Evolutionary conservation across 1,140 invertebrate genomes (phyloP).

Genomic region (Drosophila obscura): DNA sequence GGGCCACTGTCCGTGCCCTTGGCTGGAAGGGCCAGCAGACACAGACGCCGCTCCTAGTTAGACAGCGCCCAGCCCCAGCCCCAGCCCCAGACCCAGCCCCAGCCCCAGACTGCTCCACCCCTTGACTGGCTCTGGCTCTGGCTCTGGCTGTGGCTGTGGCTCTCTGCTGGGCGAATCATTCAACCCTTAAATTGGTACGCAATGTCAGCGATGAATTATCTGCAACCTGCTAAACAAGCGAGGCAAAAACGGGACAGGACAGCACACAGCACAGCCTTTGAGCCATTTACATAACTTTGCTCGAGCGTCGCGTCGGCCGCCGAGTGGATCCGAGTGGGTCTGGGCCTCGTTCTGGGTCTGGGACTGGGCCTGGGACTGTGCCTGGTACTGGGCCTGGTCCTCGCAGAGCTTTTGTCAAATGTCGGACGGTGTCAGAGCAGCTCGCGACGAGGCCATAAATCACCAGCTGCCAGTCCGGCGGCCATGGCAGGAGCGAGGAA

Average conservation of each 20-base stretch:
- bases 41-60: slow-evolving; percentile 58
- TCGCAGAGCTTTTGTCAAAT: slow-evolving; percentile 75
- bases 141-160: slow-evolving; percentile 11
- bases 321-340: slow-evolving; percentile 7
- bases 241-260: slow-evolving; percentile 30
- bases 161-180: slow-evolving; percentile 67
- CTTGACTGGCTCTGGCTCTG: slow-evolving; percentile 3
- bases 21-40: slow-evolving; percentile 68
- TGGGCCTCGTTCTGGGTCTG: background rate
- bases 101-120: slow-evolving; percentile 13
- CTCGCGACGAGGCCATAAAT: slow-evolving; percentile 75
- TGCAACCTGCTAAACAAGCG: slow-evolving; percentile 79
- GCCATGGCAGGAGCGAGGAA: slow-evolving; percentile 23
- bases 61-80: slow-evolving; percentile 9
- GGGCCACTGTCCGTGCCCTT: slow-evolving; percentile 57
- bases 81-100: background rate
- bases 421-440: slow-evolving; percentile 76
- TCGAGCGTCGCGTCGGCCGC: background rate
- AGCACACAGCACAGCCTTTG: slow-evolving; percentile 39
- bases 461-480: slow-evolving; percentile 50
- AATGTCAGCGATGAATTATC: slow-evolving; percentile 83
- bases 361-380: background rate
- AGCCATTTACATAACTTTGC: slow-evolving; percentile 67
- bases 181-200: slow-evolving; percentile 82
- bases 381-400: slow-evolving; percentile 6